phyloP scores from a whole-genome alignment of 2,797 vertebrate genomes.

The Synaphobranchus kaupii region DNA sequence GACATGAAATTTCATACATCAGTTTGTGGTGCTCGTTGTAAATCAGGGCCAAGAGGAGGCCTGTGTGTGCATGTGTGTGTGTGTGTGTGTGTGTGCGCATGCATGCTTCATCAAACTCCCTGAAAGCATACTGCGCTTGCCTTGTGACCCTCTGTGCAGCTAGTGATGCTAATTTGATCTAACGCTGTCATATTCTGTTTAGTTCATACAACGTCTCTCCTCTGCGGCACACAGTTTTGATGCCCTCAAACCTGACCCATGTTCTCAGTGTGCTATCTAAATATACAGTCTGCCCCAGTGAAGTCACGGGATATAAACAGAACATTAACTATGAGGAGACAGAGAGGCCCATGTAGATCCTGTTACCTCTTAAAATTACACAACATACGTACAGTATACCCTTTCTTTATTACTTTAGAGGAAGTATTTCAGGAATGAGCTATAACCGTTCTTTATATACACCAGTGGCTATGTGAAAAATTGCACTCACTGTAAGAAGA shows the following conservation, averaged over 20 bases:
- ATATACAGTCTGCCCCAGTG: slow-evolving; percentile 5
- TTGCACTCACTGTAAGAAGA: not conserved
- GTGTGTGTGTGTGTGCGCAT: not conserved
- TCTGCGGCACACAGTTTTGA: not conserved
- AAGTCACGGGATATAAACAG: slow-evolving; percentile 22
- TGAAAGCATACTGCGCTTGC: not conserved
- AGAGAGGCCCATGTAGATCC: not conserved
- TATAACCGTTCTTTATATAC: not conserved
- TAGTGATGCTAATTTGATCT: not conserved
- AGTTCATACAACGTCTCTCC: not conserved
- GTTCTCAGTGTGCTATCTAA: slow-evolving; percentile 12
- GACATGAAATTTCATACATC: not conserved
- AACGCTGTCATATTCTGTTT: not conserved
- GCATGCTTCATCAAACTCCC: not conserved
- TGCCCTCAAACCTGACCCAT: not conserved
- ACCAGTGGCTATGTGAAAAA: not conserved
- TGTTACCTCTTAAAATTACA: slow-evolving; percentile 12
- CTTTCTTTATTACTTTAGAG: not conserved
- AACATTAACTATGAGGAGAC: not conserved
- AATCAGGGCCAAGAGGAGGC: not conserved
- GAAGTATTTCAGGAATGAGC: not conserved
- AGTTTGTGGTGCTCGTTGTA: not conserved
- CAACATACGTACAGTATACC: not conserved
- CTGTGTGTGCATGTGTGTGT: not conserved
- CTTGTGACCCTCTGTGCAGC: not conserved